These are phyloP conservation scores for Epinotia nisella DNA, from an alignment of 2,888 invertebrate genomes.

Conservation along the genomic window DNA sequence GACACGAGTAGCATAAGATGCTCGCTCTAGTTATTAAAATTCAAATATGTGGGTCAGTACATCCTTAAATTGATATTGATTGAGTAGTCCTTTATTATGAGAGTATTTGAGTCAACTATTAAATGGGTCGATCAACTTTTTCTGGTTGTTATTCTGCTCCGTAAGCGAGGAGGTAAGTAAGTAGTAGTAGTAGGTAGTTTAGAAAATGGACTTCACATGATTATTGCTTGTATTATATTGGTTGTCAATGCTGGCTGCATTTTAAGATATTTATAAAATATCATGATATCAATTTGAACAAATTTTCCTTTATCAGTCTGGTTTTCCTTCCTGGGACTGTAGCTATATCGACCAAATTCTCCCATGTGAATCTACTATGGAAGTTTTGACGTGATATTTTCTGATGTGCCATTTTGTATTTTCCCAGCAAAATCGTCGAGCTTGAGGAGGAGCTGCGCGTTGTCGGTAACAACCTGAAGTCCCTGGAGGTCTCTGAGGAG, in stretches of 20 bases:
- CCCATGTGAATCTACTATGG: neutral
- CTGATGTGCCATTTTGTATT: conserved; percentile 49
- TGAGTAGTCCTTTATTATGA: conserved; percentile 12
- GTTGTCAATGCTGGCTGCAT: too few species aligned
- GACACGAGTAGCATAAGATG: neutral
- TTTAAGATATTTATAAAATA: too few species aligned
- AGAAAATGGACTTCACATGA: too few species aligned
- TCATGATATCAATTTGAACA: too few species aligned
- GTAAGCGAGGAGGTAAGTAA: neutral
- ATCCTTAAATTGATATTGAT: conserved; percentile 40
- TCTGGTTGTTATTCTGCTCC: neutral
- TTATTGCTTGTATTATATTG: too few species aligned
- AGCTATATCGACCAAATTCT: neutral
- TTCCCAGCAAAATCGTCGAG: conserved; percentile 98
- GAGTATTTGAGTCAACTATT: neutral
- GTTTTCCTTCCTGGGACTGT: neutral
- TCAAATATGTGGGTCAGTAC: conserved; percentile 58
- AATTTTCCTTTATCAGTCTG: neutral
- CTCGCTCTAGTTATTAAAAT: conserved; percentile 25
- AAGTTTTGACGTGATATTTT: conserved; percentile 34
- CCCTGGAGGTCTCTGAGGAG: conserved; percentile 99
- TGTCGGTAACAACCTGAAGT: conserved; percentile 99
- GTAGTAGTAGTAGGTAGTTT: neutral
- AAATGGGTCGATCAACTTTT: conserved; percentile 4
- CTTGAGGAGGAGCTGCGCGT: conserved; percentile 99